Percentiles rank a stretch among this genome's conserved stretches.
Evolutionary conservation across 2,797 vertebrate species (phyloP).

Genomic region (Oceanodroma leucorhoa): DNA sequence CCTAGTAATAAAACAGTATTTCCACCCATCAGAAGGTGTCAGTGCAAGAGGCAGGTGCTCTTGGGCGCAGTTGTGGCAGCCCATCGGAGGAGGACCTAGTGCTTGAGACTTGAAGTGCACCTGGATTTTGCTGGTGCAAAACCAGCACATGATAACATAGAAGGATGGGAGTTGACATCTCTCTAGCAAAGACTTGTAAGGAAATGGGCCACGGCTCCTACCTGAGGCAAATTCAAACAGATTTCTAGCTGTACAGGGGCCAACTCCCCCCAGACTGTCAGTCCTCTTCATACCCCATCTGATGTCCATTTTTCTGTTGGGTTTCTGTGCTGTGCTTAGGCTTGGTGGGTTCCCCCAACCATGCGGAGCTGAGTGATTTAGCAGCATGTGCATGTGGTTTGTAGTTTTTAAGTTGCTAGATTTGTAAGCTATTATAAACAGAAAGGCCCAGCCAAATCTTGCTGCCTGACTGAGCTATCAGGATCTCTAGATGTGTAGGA

Average conservation of each 20-base stretch:
- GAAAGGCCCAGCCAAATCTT: conserved; percentile 4
- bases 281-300: not conserved
- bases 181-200: not conserved
- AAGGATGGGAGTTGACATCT: not conserved
- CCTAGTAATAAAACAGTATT: conserved; percentile 5
- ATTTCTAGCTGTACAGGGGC: not conserved
- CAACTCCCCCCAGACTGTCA: not conserved
- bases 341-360: not conserved
- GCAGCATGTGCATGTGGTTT: not conserved
- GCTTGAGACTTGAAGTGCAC: not conserved
- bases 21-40: not conserved
- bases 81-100: not conserved
- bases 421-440: conserved; percentile 52
- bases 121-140: not conserved
- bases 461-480: conserved; percentile 25
- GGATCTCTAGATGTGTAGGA: conserved; percentile 44
- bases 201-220: not conserved
- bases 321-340: not conserved
- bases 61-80: not conserved
- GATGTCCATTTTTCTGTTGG: not conserved
- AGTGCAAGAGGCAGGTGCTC: not conserved
- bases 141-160: not conserved
- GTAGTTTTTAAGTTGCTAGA: conserved; percentile 30
- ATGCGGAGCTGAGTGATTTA: not conserved
- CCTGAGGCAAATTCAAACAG: not conserved